Evolutionary conservation across 2,888 invertebrate species (phyloP).

Genomic region (Alentia gelatinosa): DNA sequence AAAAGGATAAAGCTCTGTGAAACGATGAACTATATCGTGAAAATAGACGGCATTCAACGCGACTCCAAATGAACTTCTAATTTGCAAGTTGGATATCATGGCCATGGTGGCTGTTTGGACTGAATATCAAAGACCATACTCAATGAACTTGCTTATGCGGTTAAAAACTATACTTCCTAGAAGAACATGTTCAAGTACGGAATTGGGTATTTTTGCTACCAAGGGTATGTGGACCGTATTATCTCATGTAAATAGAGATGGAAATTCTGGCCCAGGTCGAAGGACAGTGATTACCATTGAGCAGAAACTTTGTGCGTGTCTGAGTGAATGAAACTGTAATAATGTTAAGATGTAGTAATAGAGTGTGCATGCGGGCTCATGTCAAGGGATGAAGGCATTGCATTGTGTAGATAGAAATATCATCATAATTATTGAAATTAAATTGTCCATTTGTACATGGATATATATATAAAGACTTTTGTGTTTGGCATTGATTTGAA

Average conservation of each 20-base stretch:
- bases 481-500: no score
- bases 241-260: background rate
- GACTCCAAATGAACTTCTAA: no score
- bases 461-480: background rate
- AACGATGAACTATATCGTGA: no score
- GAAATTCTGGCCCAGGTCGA: background rate
- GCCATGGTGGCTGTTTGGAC: no score
- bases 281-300: background rate
- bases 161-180: no score
- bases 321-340: background rate
- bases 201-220: background rate
- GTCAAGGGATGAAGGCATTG: background rate
- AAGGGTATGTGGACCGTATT: conserved; percentile 1
- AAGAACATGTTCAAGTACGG: no score
- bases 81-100: no score
- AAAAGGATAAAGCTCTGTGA: no score
- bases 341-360: background rate
- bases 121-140: no score
- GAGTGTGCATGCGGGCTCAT: background rate
- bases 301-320: background rate
- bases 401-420: background rate
- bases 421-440: background rate
- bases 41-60: no score
- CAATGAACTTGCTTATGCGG: no score
- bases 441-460: conserved; percentile 1